Conservation (phyloP, 2,113 vertebrate genomes). For the Gallinago jamesoni region DNA sequence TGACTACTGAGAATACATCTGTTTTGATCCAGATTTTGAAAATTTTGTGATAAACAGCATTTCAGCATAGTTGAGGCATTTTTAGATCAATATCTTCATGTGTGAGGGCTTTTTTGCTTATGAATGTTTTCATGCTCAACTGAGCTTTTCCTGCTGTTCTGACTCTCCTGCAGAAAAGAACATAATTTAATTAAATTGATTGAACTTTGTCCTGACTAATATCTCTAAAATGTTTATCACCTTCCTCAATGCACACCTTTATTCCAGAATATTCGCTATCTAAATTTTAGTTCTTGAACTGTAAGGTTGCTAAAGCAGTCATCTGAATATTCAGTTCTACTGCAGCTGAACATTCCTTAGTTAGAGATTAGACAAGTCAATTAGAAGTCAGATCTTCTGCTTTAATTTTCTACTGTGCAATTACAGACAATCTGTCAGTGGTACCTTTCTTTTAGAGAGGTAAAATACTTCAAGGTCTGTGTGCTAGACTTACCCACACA, state of each 20-base stretch:
- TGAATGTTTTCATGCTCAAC: background rate
- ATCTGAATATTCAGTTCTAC: background rate
- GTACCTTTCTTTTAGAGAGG: background rate
- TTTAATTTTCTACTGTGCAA: background rate
- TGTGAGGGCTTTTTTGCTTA: background rate
- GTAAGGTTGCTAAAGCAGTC: background rate
- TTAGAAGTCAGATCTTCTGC: background rate
- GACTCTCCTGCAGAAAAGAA: background rate
- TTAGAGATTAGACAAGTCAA: background rate
- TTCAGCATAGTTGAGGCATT: background rate
- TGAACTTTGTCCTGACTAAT: background rate
- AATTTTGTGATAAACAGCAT: background rate
- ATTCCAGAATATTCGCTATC: background rate
- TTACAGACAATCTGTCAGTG: background rate
- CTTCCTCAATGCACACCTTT: background rate
- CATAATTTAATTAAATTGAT: background rate
- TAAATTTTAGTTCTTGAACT: background rate
- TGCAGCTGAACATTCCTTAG: background rate
- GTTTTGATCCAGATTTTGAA: constrained; percentile 30
- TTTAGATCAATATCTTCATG: background rate
- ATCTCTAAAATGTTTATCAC: background rate
- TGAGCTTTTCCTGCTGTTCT: background rate
- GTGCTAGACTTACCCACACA: background rate
- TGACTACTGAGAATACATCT: background rate
- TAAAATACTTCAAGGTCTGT: background rate